A percentile compares a stretch with the other conserved stretches of the same genome.
These are phyloP conservation scores for Liopterus haemorrhoidalis DNA, from an alignment of 2,888 invertebrate genomes.

Conservation along the genomic window DNA sequence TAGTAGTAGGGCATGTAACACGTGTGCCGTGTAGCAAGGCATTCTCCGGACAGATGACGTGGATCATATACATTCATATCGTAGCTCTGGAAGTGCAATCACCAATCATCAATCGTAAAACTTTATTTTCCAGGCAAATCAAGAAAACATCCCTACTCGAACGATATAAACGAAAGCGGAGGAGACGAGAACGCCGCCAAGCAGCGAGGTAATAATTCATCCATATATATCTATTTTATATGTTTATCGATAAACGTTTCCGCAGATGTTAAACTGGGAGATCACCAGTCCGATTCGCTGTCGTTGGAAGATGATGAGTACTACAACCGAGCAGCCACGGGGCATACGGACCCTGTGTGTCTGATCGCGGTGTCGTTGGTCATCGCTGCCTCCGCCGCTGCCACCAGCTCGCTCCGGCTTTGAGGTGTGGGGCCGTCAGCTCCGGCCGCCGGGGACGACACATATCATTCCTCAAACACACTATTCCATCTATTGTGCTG, in stretches of 20 bases:
- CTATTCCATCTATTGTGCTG: constrained; percentile 16
- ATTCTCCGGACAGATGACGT: no score
- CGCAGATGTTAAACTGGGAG: constrained; percentile 21
- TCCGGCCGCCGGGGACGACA: neutral
- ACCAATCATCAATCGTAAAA: constrained; percentile 15
- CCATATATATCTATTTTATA: constrained; percentile 21
- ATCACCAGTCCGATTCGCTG: constrained; percentile 22
- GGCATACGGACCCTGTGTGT: no score
- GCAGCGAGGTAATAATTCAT: constrained; percentile 26
- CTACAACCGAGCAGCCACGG: constrained; percentile 16
- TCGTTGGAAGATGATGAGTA: constrained; percentile 23
- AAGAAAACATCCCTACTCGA: constrained; percentile 25
- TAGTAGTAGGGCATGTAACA: no score
- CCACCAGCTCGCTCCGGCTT: neutral
- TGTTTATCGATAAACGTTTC: constrained; percentile 19
- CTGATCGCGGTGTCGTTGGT: neutral
- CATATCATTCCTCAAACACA: constrained; percentile 11
- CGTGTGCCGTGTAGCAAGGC: no score
- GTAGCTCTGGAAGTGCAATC: no score
- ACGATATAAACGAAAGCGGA: constrained; percentile 23
- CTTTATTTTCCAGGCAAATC: constrained; percentile 27
- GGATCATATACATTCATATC: no score
- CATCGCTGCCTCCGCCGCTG: constrained; percentile 10
- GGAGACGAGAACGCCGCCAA: constrained; percentile 22
- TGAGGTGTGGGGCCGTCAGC: neutral